These are phyloP conservation scores for Bubo blakistoni DNA, from an alignment of 2,113 vertebrate species.

Conservation along the genomic window DNA sequence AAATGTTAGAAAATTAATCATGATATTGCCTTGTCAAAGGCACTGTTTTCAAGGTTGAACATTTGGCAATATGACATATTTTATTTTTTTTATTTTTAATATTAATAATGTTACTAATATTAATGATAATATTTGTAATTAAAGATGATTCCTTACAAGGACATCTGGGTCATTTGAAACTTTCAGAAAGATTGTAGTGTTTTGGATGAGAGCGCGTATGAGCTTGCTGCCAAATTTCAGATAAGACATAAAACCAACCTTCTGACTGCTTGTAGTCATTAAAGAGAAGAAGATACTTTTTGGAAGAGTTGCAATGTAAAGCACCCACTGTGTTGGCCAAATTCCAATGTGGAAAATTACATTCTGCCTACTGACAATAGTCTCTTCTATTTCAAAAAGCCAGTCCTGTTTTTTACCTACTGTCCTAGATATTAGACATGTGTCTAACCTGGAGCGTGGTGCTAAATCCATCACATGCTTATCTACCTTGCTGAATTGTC, in stretches of 20 bases:
- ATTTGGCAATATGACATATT: not conserved
- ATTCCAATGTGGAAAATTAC: not conserved
- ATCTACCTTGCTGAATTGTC: conserved; percentile 11
- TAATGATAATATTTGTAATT: not conserved
- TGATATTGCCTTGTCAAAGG: not conserved
- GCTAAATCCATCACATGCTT: conserved; percentile 21
- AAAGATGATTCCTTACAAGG: not conserved
- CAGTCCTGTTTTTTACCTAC: not conserved
- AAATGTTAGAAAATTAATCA: not conserved
- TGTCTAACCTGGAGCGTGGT: not conserved
- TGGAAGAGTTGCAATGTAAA: not conserved
- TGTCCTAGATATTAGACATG: not conserved
- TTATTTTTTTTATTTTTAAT: not conserved
- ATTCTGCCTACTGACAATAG: not conserved
- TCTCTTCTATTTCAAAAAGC: not conserved
- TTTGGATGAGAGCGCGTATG: not conserved
- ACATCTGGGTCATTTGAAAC: not conserved
- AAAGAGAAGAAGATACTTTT: not conserved
- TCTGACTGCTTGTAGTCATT: not conserved
- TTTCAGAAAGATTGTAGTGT: not conserved
- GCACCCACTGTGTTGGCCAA: not conserved
- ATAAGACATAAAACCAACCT: not conserved
- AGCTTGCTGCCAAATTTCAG: not conserved
- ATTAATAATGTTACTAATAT: not conserved
- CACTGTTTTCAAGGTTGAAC: not conserved